phyloP scores from a whole-genome alignment of 2,113 vertebrate species.

The Sorex fumeus region DNA sequence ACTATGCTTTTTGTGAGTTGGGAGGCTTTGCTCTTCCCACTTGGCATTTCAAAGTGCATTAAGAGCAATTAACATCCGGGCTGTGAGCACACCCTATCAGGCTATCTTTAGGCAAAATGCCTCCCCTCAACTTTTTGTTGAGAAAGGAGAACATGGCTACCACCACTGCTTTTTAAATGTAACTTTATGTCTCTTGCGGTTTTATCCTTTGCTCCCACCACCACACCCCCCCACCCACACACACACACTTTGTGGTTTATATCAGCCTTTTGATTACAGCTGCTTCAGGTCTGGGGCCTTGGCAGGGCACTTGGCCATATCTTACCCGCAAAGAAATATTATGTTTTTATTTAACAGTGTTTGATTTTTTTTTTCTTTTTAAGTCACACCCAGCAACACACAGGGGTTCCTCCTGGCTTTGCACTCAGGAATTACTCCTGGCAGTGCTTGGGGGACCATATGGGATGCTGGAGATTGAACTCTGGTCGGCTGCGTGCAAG shows the following conservation, averaged over 20 bases:
- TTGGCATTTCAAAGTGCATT: constrained; percentile 56
- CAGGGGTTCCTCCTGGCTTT: too few relatives aligned
- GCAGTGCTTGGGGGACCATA: too few relatives aligned
- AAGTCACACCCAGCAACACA: too few relatives aligned
- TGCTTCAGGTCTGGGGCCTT: not conserved
- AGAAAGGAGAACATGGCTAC: not conserved
- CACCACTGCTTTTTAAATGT: not conserved
- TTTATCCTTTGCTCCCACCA: not conserved
- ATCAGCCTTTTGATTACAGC: constrained; percentile 38
- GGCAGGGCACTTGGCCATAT: not conserved
- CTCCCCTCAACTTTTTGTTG: constrained; percentile 17
- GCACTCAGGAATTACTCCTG: too few relatives aligned
- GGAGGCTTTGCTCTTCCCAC: constrained; percentile 61
- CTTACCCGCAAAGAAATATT: not conserved
- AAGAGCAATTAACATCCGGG: constrained; percentile 15
- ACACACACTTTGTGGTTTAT: constrained; percentile 5
- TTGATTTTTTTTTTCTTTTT: too few relatives aligned
- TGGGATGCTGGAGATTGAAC: too few relatives aligned
- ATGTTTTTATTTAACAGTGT: not conserved
- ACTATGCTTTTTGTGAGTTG: constrained; percentile 21
- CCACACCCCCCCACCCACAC: too few relatives aligned
- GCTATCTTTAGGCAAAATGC: constrained; percentile 39
- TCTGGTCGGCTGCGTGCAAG: too few relatives aligned
- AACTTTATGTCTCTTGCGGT: constrained; percentile 13
- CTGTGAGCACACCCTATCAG: not conserved